These are phyloP conservation scores for Steromphala cineraria DNA, from an alignment of 2,888 invertebrate genomes.

Conservation along the genomic window DNA sequence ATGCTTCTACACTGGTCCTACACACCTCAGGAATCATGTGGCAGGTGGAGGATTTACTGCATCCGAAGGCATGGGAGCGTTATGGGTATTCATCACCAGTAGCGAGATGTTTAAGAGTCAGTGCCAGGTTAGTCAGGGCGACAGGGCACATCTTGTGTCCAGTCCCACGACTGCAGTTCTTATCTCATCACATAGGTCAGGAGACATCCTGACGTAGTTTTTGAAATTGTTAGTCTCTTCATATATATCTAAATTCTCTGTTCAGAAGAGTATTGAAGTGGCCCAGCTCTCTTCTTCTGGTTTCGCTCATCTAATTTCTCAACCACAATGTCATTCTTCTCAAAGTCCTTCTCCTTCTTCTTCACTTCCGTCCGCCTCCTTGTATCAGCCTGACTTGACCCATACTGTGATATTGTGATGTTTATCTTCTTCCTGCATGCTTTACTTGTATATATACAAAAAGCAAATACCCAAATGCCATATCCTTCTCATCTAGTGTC, in stretches of 20 bases:
- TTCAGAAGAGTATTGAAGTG: not conserved
- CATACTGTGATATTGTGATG: too few species aligned
- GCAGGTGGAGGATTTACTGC: not conserved
- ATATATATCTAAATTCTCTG: not conserved
- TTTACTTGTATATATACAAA: too few species aligned
- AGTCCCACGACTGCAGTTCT: not conserved
- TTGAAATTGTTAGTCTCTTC: not conserved
- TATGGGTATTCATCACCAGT: not conserved
- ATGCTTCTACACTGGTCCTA: not conserved
- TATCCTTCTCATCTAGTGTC: too few species aligned
- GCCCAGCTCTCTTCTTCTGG: not conserved
- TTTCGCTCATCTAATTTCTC: not conserved
- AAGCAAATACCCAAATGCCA: too few species aligned
- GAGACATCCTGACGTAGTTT: not conserved
- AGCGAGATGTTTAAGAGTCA: not conserved
- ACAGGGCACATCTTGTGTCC: not conserved
- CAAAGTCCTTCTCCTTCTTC: too few species aligned
- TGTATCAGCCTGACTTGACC: too few species aligned
- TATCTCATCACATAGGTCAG: not conserved
- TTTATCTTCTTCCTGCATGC: too few species aligned
- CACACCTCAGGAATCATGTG: not conserved
- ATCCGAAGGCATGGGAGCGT: not conserved
- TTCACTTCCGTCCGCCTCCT: too few species aligned
- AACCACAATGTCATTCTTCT: too few species aligned
- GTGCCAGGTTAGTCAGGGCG: not conserved